A percentile compares a stretch with the other conserved stretches of the same genome.
Conservation (phyloP, 2,113 vertebrate genomes). For the Leptosomus discolor region DNA sequence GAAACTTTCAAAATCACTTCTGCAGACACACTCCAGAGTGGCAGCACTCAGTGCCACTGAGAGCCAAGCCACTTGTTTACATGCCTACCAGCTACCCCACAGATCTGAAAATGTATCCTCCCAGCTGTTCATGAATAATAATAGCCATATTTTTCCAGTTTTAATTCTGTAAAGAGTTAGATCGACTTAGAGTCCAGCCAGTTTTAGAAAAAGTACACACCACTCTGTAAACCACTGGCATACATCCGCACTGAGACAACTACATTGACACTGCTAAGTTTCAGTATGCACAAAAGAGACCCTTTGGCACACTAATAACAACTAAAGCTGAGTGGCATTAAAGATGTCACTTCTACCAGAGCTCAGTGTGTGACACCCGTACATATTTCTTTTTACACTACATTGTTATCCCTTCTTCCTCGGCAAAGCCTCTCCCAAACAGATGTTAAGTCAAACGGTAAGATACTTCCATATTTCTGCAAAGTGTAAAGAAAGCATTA, state of each 20-base stretch:
- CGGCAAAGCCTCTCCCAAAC: background rate
- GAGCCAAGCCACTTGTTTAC: background rate
- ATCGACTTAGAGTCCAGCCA: background rate
- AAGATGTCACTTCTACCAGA: background rate
- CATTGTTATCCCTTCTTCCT: background rate
- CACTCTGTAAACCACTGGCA: background rate
- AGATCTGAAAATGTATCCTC: background rate
- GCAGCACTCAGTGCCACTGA: background rate
- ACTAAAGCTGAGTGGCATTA: constrained; percentile 1
- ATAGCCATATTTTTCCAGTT: background rate
- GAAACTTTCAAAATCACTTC: background rate
- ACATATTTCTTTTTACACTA: background rate
- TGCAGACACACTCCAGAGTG: background rate
- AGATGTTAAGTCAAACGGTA: background rate
- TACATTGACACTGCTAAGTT: background rate
- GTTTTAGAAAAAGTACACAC: background rate
- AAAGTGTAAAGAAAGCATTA: background rate
- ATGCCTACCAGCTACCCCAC: background rate
- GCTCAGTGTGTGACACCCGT: background rate
- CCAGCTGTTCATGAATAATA: background rate
- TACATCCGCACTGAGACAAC: background rate
- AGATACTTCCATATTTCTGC: background rate
- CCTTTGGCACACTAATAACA: background rate
- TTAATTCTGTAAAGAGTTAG: background rate
- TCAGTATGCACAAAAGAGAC: background rate